Evolutionary conservation across 2,113 vertebrate genomes (phyloP), one percentile per base, ranked within the genome.

Genomic region (Cynoglossus semilaevis): DNA sequence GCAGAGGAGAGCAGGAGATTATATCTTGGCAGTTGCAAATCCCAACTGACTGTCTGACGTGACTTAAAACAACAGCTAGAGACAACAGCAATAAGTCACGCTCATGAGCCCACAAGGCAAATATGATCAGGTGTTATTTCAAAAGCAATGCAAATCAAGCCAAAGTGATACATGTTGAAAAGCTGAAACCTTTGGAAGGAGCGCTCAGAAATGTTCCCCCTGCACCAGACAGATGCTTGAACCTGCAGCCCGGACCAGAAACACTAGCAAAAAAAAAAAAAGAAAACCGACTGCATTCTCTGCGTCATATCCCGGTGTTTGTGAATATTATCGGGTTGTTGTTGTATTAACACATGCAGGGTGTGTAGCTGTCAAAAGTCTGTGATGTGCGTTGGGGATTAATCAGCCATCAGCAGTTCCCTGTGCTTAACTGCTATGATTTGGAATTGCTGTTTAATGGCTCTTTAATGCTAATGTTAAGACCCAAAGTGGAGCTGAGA

Each of bases 391-490:
- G 52, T 37, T 64, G 48, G 11, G 22, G 68, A 63, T 63, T 67
- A 70, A 70, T 62, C 18, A 42, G 57, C 65, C 9, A 8, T 71
- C 77, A 65, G 70, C 68, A 57, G 64, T 64, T 57, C 43, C 47
- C 47, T 69, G 47, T 17, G 37, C 52, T 73, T 61, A 67, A 58
- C 72, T 43, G 66, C 75, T 52, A 53, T 37, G 63, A 50, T 71
- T 65, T 22, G 1, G 63, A 63, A 38, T 53, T 58, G 65, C 59
- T 14, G 49, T 82, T 77, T 74, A 76, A 71, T 74, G 81, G 78
- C 42, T 15, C 81, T 89, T 90, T 87, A 90, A 86, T 85, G 84
- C 57, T 77, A 40, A 80, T 83, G 87, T 86, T 82, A 75, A 88
- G 83, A 37, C 63, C 81, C 72, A 65, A 84, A 86, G 87, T 87